Base-by-base conservation (phyloP, 2,888 invertebrate genomes). In the Germaria angustata region DNA sequence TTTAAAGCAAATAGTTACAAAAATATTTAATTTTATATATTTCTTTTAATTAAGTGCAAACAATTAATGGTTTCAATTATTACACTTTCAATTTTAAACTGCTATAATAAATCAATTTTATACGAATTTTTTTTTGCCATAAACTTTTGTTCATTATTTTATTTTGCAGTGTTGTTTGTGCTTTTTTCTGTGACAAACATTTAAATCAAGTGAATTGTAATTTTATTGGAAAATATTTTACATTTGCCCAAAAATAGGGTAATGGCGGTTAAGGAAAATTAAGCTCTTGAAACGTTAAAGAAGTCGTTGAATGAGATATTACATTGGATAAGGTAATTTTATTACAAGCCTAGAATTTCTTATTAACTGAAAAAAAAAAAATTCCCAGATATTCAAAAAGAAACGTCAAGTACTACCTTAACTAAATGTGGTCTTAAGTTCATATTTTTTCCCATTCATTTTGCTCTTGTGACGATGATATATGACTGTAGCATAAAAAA, bases 61-160 rank as follows among this genome's bases (percentile, higher is more conserved):
- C 72, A 72, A 72, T 72, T 61, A 72, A 61, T 72, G 39, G 32
- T 61, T 72, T 72, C 61, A 72, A 72, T 72, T 73, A 34, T 24
- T 24, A 53, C 34, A 63, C 63, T 73, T 73, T 44, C 51, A 53
- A 53, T 53, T 73, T 63, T 39, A 15, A 73, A 61, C 32, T 22
- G 41, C 15, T 20, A 24, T 63, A 28, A 63, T 53, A 73, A 73
- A 73, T 73, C 73, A 63, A 53, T 63, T 51, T 34, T 9, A n/a
- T 41, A 17, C 11, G 11, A n/a, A 9, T 22, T 15, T 32, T 57
- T 32, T 22, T 55, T 55, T 34, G 11, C 2, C 15, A 13, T 13
- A 20, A 34, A 11, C 17, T 34, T 4, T 36, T 11, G 1, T 36
- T 34, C 11, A 20, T 28, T 51, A 68, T 39, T 68, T 36, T 53